Evolutionary conservation across 1,140 invertebrate species (phyloP), one percentile per base, ranked within the genome.

Genomic region (Plodia interpunctella): DNA sequence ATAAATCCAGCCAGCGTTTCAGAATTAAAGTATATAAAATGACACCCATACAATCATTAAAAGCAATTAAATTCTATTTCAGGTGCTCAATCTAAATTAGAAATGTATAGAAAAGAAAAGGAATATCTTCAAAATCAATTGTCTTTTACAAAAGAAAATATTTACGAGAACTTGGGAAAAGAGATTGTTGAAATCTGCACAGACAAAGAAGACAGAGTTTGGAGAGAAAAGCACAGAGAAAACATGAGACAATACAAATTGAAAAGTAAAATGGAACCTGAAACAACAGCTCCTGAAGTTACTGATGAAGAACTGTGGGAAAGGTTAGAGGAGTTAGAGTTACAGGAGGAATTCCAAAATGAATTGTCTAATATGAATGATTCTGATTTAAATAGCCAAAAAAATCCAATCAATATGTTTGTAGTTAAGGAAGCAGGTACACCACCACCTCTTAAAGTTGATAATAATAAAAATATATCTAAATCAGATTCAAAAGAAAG

Each of bases 161-260:
- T 88, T 17, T 80, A 87, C 63, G 70, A 79, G 30, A 75, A 78
- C 49, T 65, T 79, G 55, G 77, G 77, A 6, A 66, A 90, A 68
- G 92, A 94, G 79, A 93, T 94, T 15, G 81, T 90, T 57, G 93
- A 94, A 83, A 82, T 88, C 18, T 92, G 88, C 67, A 87, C 91
- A 74, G 92, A 93, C 78, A 88, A 92, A 65, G 80, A 91, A 68
- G 92, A 93, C 65, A 87, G 80, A 75, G 62, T 76, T 28, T 93
- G 92, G 92, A 91, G 82, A 72, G 69, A 73, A 58, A 65, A 79
- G 65, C 90, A 90, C 52, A 74, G 65, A 60, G 65, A 83, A 72
- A 90, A 74, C 59, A 58, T 90, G 5, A 86, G 62, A 69, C 55
- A 76, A 55, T 83, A 82, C 73, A 83, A 66, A 79, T 66, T 28